A percentile compares a stretch with the other conserved stretches of the same genome.
These are phyloP conservation scores for Rhimphoctona megacephalus DNA, from an alignment of 2,888 invertebrate genomes.

Conservation along the genomic window DNA sequence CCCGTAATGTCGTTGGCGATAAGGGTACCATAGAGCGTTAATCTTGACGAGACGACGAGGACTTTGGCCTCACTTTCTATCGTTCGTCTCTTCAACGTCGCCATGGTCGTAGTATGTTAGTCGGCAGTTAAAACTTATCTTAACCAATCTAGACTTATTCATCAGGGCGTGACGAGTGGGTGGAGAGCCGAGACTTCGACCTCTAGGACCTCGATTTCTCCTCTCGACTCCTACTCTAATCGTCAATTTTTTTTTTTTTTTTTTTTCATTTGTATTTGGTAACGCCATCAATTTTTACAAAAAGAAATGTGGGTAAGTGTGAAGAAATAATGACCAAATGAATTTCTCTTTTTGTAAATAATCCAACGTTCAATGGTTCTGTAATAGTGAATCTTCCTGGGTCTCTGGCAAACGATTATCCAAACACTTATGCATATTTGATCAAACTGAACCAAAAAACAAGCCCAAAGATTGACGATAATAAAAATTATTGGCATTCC, in stretches of 20 bases:
- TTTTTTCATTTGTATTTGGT: slow-evolving; percentile 7
- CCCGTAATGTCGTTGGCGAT: slow-evolving; percentile 74
- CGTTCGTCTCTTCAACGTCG: slow-evolving; percentile 27
- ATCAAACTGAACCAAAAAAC: neutral
- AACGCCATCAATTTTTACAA: slow-evolving; percentile 17
- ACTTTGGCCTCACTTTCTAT: slow-evolving; percentile 56
- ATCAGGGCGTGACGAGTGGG: slow-evolving; percentile 77
- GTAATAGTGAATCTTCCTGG: neutral
- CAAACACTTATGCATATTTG: neutral
- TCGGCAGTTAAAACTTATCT: slow-evolving; percentile 76
- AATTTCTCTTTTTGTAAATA: neutral
- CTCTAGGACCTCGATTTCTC: slow-evolving; percentile 57
- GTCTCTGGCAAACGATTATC: neutral
- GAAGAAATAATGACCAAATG: neutral
- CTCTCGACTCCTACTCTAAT: slow-evolving; percentile 43
- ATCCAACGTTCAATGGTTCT: neutral
- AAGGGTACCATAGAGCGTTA: slow-evolving; percentile 70
- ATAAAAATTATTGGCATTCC: neutral
- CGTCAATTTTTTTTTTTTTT: slow-evolving; percentile 12
- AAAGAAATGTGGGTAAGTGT: neutral
- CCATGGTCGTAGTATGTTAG: slow-evolving; percentile 71
- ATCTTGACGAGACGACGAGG: slow-evolving; percentile 56
- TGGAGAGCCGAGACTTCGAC: slow-evolving; percentile 67
- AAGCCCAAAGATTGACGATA: neutral
- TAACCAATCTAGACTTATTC: slow-evolving; percentile 75